phyloP scores from a whole-genome alignment of 2,888 invertebrate species.

The Platycheirus albimanus region DNA sequence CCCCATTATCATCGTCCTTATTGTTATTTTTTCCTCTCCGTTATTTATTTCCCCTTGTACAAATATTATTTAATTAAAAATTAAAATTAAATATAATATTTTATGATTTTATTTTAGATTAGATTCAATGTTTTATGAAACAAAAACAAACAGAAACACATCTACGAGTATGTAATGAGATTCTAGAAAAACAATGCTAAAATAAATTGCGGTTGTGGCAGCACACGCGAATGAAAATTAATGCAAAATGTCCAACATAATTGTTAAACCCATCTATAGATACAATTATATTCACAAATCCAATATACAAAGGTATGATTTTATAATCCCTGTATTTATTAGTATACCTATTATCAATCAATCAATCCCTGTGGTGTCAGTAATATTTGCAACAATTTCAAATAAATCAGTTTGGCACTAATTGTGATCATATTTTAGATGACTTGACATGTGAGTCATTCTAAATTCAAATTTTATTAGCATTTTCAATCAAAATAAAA shows the following conservation, averaged over 20 bases:
- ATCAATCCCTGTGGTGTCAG: slow-evolving; percentile 42
- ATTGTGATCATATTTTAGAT: slow-evolving; percentile 27
- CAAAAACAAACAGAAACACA: no score
- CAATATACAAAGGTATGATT: not conserved
- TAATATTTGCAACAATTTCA: slow-evolving; percentile 34
- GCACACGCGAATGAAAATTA: slow-evolving; percentile 30
- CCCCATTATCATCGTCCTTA: slow-evolving; percentile 1
- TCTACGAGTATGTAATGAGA: slow-evolving; percentile 36
- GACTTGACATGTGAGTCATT: slow-evolving; percentile 28
- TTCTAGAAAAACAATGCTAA: slow-evolving; percentile 33
- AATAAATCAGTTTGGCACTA: slow-evolving; percentile 15
- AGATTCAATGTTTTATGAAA: not conserved
- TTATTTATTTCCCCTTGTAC: not conserved
- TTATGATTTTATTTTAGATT: slow-evolving; percentile 11
- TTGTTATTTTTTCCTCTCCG: not conserved
- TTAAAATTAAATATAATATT: slow-evolving; percentile 11
- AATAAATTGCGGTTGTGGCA: slow-evolving; percentile 28
- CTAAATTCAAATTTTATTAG: not conserved
- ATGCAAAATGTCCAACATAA: slow-evolving; percentile 16
- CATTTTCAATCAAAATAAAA: slow-evolving; percentile 9
- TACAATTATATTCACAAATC: not conserved
- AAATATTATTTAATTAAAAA: slow-evolving; percentile 30
- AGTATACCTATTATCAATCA: slow-evolving; percentile 39
- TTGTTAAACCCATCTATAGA: not conserved
- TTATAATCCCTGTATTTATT: no score